Conservation (phyloP, 2,888 invertebrate genomes). For the Tyria jacobaeae region DNA sequence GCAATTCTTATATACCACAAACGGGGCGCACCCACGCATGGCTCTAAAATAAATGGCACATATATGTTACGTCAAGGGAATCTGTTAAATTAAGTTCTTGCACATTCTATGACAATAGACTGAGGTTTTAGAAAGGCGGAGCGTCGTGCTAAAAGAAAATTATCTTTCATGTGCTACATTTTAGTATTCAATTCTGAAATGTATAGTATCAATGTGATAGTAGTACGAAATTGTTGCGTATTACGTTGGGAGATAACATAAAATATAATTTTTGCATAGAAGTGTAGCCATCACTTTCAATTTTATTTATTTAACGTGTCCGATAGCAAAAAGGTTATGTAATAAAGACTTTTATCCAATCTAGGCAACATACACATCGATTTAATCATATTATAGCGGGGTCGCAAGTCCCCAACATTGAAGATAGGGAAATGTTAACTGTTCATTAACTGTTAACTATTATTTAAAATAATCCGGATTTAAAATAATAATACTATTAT, state of each 20-base stretch:
- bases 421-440: no score
- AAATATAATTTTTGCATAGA: not conserved
- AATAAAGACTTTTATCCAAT: no score
- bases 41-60: slow-evolving; percentile 31
- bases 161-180: not conserved
- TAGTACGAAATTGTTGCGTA: not conserved
- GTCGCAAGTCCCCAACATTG: no score
- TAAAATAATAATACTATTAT: no score
- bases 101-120: slow-evolving; percentile 19
- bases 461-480: no score
- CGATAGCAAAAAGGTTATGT: not conserved
- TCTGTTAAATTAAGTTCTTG: slow-evolving; percentile 45
- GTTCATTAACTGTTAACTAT: no score
- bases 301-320: not conserved
- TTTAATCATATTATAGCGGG: no score
- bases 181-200: not conserved
- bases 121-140: not conserved
- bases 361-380: no score
- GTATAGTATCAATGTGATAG: no score
- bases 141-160: not conserved
- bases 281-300: not conserved
- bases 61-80: slow-evolving; percentile 38
- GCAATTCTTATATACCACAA: slow-evolving; percentile 11
- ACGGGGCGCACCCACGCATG: slow-evolving; percentile 8
- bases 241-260: not conserved